phyloP scores from a whole-genome alignment of 2,113 vertebrate species.

The Tursiops truncatus region DNA sequence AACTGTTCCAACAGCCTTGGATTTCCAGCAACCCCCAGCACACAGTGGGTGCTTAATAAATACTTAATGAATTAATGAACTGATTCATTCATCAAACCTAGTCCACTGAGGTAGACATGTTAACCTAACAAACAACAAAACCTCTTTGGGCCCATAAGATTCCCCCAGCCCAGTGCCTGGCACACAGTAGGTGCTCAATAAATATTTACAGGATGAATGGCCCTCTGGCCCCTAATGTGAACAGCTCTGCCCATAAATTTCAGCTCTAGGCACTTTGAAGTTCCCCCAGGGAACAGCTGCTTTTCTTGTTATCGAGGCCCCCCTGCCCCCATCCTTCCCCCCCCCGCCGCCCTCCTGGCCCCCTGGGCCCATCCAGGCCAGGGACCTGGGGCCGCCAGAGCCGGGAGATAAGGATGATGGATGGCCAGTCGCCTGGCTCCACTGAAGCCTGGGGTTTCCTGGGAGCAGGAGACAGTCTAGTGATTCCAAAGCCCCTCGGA shows the following conservation, averaged over 20 bases:
- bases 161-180: neutral
- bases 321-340: slow-evolving; percentile 63
- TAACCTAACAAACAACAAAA: neutral
- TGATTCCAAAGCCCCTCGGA: slow-evolving; percentile 79
- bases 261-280: slow-evolving; percentile 88
- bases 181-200: slow-evolving; percentile 68
- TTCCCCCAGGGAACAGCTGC: slow-evolving; percentile 84
- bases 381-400: slow-evolving; percentile 86
- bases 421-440: slow-evolving; percentile 93
- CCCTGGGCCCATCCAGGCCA: slow-evolving; percentile 78
- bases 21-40: neutral
- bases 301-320: slow-evolving; percentile 87
- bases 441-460: slow-evolving; percentile 87
- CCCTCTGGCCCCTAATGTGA: slow-evolving; percentile 28
- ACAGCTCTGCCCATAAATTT: slow-evolving; percentile 78
- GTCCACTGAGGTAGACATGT: neutral
- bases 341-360: slow-evolving; percentile 22
- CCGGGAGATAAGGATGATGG: slow-evolving; percentile 95
- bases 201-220: slow-evolving; percentile 44
- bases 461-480: slow-evolving; percentile 86
- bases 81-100: neutral
- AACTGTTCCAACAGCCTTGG: neutral
- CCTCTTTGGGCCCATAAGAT: neutral
- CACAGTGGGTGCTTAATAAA: neutral
- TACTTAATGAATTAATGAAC: neutral